Base-by-base conservation (phyloP, 2,888 invertebrate genomes). In the Thelaira solivaga region DNA sequence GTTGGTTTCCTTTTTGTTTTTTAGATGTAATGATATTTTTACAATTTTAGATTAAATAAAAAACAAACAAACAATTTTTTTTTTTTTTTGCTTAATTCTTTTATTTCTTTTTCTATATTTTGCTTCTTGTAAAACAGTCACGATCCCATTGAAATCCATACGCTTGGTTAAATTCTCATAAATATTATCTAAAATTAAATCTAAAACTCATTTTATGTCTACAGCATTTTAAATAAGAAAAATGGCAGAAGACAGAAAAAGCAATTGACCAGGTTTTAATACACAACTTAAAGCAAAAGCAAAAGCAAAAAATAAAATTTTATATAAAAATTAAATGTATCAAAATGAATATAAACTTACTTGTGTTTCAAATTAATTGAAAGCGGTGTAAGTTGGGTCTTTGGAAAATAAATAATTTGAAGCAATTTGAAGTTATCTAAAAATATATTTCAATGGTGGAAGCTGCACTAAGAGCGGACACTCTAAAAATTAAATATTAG, bases 121-220 rank as follows among this genome's bases (percentile, higher is more conserved):
- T 59, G 1, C 22, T 51, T 51, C 53, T 69, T 53, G 51, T 47
- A 73, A 64, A 64, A 61, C 64, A 73, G 59, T 78, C 71, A 73
- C 73, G 77, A 77, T 64, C 73, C 69, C 73, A 69, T 73, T 65
- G 73, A 78, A 78, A 65, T 51, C 57, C 64, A 64, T 69, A 51
- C 73, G 59, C 73, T 78, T 64, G 68, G 77, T 74, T 78, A 65
- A 78, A 69, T 73, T 78, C 80, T 74, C 80, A 76, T 79, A 80
- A 80, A 67, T 79, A 53, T 53, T 76, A 80, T 80, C 79, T 80
- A 55, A 80, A 80, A 80, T 80, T 80, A 80, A 79, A 80, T 80
- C 80, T 80, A 51, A 68, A 80, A 80, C 65, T 79, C 74, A 79
- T 80, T 80, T 74, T 71, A 69, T 78, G 77, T 78, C 77, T 78